Base-by-base conservation (phyloP, 2,888 invertebrate species). In the Netelia virgata region DNA sequence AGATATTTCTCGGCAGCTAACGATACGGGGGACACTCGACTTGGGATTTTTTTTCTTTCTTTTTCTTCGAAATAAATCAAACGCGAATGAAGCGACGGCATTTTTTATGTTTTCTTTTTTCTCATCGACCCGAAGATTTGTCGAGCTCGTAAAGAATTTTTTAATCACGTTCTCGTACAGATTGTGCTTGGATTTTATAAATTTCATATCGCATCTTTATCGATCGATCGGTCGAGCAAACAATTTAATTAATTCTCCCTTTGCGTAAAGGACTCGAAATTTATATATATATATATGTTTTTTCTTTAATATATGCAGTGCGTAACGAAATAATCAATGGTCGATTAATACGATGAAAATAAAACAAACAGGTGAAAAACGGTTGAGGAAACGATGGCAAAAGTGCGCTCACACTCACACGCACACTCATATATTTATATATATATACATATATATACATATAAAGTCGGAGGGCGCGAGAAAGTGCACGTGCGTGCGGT, bases 401-500 rank as follows among this genome's bases (percentile, higher is more conserved):
- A 47, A 47, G 20, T 47, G 20, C 11, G 9, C 23, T 1, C 23
- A n/a, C n/a, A 23, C 23, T 3, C 23, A 23, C 23, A 5, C 18
- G 1, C 18, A 20, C 23, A 63, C 18, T 16, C 5, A 20, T 18
- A 1, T 69, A 59, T 72, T 57, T 63, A 79, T n/a, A 18, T 18
- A 20, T 55, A 18, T 1, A 10, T 10, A 36, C 10, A 14, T 36
- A 20, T 36, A 64, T 57, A 66, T 50, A 70, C 69, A 59, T 74
- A 68, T 66, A 79, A 84, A 61, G 28, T 28, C 72, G 66, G 82
- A 86, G 87, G 87, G 87, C 87, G 85, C 87, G 87, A 87, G 87
- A 87, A 84, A 87, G 87, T 87, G 86, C 86, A 87, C 86, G 87
- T 87, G 87, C 87, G 86, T 87, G 87, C 82, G 75, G 83, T 85